These are phyloP conservation scores for Callionymus lyra DNA, from an alignment of 2,113 vertebrate genomes.

Conservation along the genomic window DNA sequence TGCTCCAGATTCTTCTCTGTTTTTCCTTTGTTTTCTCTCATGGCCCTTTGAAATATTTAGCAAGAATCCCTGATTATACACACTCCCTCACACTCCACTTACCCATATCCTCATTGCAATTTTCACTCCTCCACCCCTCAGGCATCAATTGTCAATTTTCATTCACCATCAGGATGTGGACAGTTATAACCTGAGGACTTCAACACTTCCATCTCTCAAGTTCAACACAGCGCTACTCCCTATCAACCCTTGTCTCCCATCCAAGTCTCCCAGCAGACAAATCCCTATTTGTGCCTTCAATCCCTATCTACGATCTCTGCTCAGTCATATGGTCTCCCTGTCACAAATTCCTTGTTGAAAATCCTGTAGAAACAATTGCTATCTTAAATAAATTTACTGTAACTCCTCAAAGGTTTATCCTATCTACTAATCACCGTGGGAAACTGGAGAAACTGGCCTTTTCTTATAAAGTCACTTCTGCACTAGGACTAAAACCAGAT, in stretches of 20 bases:
- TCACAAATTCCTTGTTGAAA: no score
- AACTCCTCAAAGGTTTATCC: no score
- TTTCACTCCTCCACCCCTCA: constrained; percentile 13
- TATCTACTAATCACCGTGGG: no score
- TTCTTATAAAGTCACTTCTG: no score
- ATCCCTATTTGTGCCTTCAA: no score
- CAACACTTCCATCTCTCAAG: constrained; percentile 27
- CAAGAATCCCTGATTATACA: constrained; percentile 36
- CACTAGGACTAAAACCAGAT: no score
- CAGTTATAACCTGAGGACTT: constrained; percentile 31
- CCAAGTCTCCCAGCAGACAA: constrained; percentile 4
- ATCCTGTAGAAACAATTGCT: no score
- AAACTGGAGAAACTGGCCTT: no score
- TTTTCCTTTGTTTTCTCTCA: constrained; percentile 54
- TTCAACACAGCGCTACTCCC: constrained; percentile 10
- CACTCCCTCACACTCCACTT: not conserved
- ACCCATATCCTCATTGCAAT: not conserved
- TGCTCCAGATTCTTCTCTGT: constrained; percentile 61
- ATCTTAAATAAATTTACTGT: no score
- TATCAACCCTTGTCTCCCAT: constrained; percentile 1
- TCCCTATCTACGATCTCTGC: constrained; percentile 7
- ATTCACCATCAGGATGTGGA: constrained; percentile 47
- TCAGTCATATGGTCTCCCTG: no score
- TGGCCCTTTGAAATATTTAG: constrained; percentile 63
- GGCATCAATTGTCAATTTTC: constrained; percentile 32